Base-by-base conservation (phyloP, 2,888 invertebrate species). In the Osmoderma eremita region DNA sequence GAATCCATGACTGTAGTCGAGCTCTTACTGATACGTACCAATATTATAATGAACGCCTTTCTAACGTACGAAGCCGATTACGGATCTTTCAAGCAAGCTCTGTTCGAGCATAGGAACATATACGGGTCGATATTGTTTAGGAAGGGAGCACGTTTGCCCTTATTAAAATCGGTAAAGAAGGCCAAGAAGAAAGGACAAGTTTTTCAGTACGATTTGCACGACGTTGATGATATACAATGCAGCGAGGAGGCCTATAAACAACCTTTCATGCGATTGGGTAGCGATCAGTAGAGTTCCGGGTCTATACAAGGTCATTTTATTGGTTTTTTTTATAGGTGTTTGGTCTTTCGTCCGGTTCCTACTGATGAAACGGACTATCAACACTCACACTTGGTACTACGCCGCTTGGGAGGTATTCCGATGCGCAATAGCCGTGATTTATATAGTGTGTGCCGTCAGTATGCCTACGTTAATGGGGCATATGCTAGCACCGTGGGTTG, bases 321-420 rank as follows among this genome's bases (percentile, higher is more conserved):
- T 10, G 6, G 1, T 4, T 45, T 1, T 38, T 38, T 63, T 12
- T 18, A 13, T 13, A 58, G 69, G 67, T 45, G 18, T 22, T 12
- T 69, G 68, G 67, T 69, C 69, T 18, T 58, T 69, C n/a, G 13
- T 69, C 0, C 45, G 69, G n/a, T 68, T 58, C 38, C 18, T 69
- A 20, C 24, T 70, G 2, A 30, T 72, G 30, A 63, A 54, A 36
- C 63, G 56, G n/a, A 66, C 72, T 0, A 66, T 72, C 8, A 58
- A 66, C 48, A 70, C 68, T n/a, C 18, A 54, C 4, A 54, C 58
- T 10, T 67, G 67, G 51, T 67, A 62, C 36, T 71, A 65, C 42
- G 54, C 45, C 12, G 15, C 22, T n/a, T 72, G 72, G 72, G 72
- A 72, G 30, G 56, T 56, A 0, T 56, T 66, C 22, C 65, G 72